Base-by-base conservation (phyloP, 2,113 vertebrate species). In the Seriola quinqueradiata region DNA sequence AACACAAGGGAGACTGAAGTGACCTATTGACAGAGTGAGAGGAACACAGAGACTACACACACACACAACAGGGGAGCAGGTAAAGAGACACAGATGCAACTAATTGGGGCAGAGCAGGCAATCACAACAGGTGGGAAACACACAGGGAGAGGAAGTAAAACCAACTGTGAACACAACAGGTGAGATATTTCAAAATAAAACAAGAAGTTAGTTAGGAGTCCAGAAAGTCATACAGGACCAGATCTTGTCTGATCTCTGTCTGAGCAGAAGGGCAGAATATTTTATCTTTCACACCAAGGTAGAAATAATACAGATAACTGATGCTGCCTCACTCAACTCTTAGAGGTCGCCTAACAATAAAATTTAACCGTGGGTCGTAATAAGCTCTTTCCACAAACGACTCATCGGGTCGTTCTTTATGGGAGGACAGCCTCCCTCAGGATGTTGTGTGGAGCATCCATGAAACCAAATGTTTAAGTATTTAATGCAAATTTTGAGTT, bases 401-500 rank as follows among this genome's bases (percentile, higher is more conserved):
- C 34, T 17, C 59, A 21, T 38, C 3, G 10, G 4, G 19, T 65
- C 5, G 3, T 65, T 42, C 25, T 65, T 8, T 4, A 44, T 44
- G 11, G 5, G 12, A 42, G 63, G 3, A 44, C 21, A 23, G 21
- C 8, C 1, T 23, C 21, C 38, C 17, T 54, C 32, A 9, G 63
- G 60, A 36, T 34, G 16, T 68, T 68, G 1, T n/a, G 32, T 17
- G 21, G 4, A 28, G 5, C 44, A 9, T 42, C 5, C 32, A 13
- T 72, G 40, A 57, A 3, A 21, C 48, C 17, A 50, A 70, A 52
- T 46, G 55, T 32, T 57, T 13, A 57, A 23, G n/a, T n/a, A 57
- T 25, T 57, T 25, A 57, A 70, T 70, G 48, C 58, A 50, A 48
- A 74, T 57, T 28, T 28, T 19, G 19, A 67, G 21, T 63, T 77